Conservation (phyloP, 2,113 vertebrate genomes). For the Paradoxurus hermaphroditus region DNA sequence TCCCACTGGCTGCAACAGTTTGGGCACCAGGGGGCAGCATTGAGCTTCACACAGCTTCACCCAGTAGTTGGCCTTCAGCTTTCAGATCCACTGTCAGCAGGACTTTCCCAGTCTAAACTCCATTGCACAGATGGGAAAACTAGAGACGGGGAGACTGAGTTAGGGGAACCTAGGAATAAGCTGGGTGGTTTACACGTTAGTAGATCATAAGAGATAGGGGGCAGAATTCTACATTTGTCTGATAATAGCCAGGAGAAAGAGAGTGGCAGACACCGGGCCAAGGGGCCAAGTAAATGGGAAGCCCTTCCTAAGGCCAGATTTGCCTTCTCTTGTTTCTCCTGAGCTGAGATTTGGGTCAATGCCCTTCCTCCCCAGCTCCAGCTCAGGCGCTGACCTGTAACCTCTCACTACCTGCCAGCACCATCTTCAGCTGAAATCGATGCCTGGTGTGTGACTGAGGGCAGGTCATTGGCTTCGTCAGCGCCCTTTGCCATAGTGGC, state of each 20-base stretch:
- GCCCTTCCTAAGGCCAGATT: not conserved
- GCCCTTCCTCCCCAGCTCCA: not conserved
- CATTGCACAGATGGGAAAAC: not conserved
- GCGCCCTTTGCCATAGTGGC: not conserved
- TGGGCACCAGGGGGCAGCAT: constrained; percentile 69
- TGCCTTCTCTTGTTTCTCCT: not conserved
- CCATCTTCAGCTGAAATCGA: not conserved
- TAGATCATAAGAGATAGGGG: not conserved
- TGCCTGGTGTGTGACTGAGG: not conserved
- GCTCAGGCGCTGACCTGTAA: not conserved
- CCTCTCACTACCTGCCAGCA: not conserved
- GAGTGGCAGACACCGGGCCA: not conserved
- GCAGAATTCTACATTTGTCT: not conserved
- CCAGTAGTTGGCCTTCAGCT: rapidly evolving
- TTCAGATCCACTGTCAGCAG: not conserved
- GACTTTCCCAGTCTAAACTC: not conserved
- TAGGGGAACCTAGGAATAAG: not conserved
- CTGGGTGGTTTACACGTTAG: not conserved
- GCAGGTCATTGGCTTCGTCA: not conserved
- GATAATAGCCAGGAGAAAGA: constrained; percentile 15
- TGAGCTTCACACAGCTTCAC: constrained; percentile 42
- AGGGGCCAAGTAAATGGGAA: not conserved
- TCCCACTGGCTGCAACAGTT: not conserved
- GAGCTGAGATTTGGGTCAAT: not conserved
- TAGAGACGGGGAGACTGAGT: not conserved